Percentiles rank a stretch among this genome's conserved stretches.
Conservation (phyloP, 2,797 vertebrate genomes). For the Sus cebifrons region DNA sequence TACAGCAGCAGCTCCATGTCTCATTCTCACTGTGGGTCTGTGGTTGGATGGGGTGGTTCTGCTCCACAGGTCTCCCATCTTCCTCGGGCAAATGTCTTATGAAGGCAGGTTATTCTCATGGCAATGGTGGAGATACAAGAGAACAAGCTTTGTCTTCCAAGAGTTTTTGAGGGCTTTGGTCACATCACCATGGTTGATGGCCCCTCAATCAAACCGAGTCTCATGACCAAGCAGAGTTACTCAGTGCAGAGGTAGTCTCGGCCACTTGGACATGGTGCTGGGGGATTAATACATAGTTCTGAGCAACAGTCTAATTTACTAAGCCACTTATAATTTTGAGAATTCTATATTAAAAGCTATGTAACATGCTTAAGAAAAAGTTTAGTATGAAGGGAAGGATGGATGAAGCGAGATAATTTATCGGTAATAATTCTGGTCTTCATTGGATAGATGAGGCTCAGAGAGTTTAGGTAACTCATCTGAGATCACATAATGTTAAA, state of each 20-base stretch:
- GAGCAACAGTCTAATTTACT: not conserved
- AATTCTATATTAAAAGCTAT: not conserved
- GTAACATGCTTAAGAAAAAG: not conserved
- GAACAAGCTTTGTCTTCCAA: not conserved
- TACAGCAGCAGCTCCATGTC: too few relatives aligned
- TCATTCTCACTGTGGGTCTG: not conserved
- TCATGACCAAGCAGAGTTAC: not conserved
- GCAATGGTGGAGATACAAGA: not conserved
- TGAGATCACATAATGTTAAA: not conserved
- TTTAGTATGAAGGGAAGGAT: not conserved
- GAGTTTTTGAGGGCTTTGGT: not conserved
- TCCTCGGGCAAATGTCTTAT: not conserved
- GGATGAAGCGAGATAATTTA: not conserved
- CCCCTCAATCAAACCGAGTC: not conserved
- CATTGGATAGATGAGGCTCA: not conserved
- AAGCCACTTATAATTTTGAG: not conserved
- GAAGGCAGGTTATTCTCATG: not conserved
- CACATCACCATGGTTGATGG: not conserved
- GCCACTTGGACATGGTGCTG: not conserved
- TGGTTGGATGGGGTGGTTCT: not conserved
- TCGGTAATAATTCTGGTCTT: not conserved
- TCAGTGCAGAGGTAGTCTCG: not conserved
- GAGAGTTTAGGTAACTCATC: not conserved
- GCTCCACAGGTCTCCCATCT: rapidly evolving
- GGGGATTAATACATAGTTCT: not conserved